phyloP scores from a whole-genome alignment of 2,797 vertebrate genomes.

The Eremophila alpestris region DNA sequence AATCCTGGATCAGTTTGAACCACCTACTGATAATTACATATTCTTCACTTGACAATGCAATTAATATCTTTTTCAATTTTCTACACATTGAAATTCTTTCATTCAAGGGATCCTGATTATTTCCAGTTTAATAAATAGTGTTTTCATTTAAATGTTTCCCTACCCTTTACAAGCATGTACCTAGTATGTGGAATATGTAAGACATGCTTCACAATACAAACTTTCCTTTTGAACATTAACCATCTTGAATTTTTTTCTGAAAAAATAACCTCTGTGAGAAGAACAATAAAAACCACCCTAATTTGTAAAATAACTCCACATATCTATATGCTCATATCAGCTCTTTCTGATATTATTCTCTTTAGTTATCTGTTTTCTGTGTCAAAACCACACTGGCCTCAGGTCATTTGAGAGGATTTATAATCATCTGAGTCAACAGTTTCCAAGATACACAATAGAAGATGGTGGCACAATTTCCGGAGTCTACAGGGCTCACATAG shows the following conservation, averaged over 20 bases:
- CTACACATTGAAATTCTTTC: background rate
- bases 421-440: background rate
- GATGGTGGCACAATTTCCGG: background rate
- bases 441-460: background rate
- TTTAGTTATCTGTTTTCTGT: background rate
- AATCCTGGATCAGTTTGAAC: background rate
- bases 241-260: background rate
- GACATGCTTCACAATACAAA: background rate
- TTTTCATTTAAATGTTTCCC: background rate
- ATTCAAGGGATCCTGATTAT: background rate
- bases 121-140: background rate
- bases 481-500: background rate
- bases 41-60: background rate
- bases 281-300: background rate
- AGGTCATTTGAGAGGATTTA: background rate
- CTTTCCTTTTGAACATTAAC: background rate
- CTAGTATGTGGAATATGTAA: background rate
- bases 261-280: background rate
- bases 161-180: background rate
- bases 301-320: background rate
- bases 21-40: background rate
- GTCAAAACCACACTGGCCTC: background rate
- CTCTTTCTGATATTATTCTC: background rate
- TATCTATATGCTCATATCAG: background rate
- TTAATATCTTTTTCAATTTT: background rate